A percentile compares a stretch with the other conserved stretches of the same genome.
phyloP scores from a whole-genome alignment of 2,113 vertebrate genomes.

The Nibea coibor region DNA sequence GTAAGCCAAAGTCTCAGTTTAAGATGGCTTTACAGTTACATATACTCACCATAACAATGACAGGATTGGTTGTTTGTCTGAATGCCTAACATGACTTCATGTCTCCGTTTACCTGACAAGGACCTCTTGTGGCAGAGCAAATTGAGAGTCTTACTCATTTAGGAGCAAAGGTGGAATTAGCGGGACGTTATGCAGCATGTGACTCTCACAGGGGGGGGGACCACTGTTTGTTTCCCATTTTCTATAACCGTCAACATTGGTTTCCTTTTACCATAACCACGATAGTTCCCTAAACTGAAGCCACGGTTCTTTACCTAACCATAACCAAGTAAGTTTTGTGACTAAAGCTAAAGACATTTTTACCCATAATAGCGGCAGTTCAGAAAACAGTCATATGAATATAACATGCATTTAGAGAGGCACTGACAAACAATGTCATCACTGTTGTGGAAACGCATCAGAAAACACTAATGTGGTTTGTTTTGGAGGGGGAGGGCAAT shows the following conservation, averaged over 20 bases:
- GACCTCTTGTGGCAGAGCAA: not conserved
- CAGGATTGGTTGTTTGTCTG: not conserved
- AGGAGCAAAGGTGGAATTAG: not conserved
- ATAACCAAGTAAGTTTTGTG: not conserved
- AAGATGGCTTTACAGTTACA: not conserved
- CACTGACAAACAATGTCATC: not conserved
- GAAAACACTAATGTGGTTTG: not conserved
- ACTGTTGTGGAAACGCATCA: not conserved
- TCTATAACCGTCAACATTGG: not conserved
- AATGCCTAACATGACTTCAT: not conserved
- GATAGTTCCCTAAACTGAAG: not conserved
- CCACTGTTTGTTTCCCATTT: conserved; percentile 29
- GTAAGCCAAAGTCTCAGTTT: not conserved
- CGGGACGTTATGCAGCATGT: not conserved
- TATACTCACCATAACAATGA: not conserved
- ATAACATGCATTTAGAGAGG: not conserved
- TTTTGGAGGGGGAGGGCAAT: not conserved
- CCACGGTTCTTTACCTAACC: not conserved
- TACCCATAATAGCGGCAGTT: not conserved
- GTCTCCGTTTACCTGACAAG: conserved; percentile 4
- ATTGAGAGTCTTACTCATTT: not conserved
- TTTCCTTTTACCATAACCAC: conserved; percentile 22
- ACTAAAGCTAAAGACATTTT: conserved; percentile 1
- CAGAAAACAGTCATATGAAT: not conserved
- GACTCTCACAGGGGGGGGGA: not conserved